A percentile compares a stretch with the other conserved stretches of the same genome.
Conservation (phyloP, 2,888 invertebrate species). For the Pollenia labialis region DNA sequence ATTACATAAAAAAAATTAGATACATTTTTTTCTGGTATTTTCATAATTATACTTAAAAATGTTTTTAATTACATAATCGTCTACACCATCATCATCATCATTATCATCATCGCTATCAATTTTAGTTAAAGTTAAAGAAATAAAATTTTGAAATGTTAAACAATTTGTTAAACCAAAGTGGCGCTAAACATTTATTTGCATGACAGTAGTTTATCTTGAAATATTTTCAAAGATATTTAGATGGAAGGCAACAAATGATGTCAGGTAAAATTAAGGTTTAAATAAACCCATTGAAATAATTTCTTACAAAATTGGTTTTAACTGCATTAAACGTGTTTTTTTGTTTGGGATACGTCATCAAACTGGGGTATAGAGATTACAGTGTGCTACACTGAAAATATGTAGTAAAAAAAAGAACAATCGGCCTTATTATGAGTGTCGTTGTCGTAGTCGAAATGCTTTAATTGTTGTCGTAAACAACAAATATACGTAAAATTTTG, state of each 20-base stretch:
- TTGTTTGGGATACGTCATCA: not conserved
- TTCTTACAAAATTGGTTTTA: not conserved
- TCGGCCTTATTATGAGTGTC: too few species aligned
- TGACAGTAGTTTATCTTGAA: constrained; percentile 8
- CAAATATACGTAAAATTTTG: too few species aligned
- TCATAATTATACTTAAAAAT: constrained; percentile 49
- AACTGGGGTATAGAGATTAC: too few species aligned
- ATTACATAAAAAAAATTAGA: constrained; percentile 66
- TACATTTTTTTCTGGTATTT: constrained; percentile 16
- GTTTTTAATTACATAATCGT: constrained; percentile 66
- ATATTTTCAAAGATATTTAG: not conserved
- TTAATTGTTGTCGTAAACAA: too few species aligned
- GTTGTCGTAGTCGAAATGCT: too few species aligned
- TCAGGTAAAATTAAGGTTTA: not conserved
- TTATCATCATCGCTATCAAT: constrained; percentile 31
- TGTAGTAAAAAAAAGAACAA: too few species aligned
- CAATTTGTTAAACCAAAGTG: constrained; percentile 40
- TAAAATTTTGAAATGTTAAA: not conserved
- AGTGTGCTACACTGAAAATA: too few species aligned
- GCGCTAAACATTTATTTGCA: constrained; percentile 59
- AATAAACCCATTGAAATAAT: constrained; percentile 35
- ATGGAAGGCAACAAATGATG: not conserved
- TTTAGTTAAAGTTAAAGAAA: constrained; percentile 18
- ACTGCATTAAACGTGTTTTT: too few species aligned
- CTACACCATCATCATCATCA: constrained; percentile 58